These are phyloP conservation scores for Microchrysa polita DNA, from an alignment of 2,888 invertebrate species.

Conservation along the genomic window DNA sequence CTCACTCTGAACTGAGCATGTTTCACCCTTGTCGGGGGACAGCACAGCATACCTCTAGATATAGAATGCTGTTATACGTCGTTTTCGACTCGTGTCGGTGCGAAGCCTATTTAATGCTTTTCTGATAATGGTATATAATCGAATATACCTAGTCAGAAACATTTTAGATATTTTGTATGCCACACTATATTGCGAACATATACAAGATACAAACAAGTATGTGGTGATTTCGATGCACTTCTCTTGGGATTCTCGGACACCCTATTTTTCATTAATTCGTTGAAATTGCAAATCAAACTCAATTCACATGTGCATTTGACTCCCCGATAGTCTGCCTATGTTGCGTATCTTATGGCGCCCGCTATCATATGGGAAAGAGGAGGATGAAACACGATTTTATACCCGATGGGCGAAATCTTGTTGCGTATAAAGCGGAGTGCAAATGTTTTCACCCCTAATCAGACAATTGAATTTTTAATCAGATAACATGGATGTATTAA, in stretches of 20 bases:
- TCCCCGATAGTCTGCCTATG: background rate
- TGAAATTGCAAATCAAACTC: conserved; percentile 37
- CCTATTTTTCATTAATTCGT: conserved; percentile 8
- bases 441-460: conserved; percentile 42
- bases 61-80: conserved; percentile 35
- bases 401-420: background rate
- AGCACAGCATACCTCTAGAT: conserved; percentile 23
- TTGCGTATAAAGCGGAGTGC: background rate
- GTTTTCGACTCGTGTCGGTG: conserved; percentile 18
- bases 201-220: conserved; percentile 11
- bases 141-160: conserved; percentile 14
- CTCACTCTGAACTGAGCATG: conserved; percentile 50
- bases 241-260: conserved; percentile 24
- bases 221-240: conserved; percentile 12
- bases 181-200: background rate
- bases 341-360: background rate
- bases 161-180: background rate
- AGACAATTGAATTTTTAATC: conserved; percentile 51
- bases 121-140: conserved; percentile 41
- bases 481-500: conserved; percentile 48
- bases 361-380: too few species aligned
- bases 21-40: conserved; percentile 26
- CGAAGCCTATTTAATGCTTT: conserved; percentile 42
- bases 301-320: background rate
- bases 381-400: background rate